These are phyloP conservation scores for Tupaia chinensis DNA, from an alignment of 2,113 vertebrate species.

Conservation along the genomic window DNA sequence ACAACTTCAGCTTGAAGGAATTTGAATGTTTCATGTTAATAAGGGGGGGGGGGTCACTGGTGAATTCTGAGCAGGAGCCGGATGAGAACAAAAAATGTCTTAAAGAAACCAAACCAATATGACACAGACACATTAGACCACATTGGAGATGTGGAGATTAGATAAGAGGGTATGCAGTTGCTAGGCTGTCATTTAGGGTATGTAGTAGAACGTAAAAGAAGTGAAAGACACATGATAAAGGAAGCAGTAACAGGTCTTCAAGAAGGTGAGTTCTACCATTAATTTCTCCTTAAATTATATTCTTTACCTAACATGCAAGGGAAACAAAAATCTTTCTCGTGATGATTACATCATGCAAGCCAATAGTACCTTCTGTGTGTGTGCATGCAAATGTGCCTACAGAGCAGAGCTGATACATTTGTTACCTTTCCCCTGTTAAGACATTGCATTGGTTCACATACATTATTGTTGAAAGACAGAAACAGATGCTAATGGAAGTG, in stretches of 20 bases:
- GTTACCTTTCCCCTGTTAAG: slow-evolving; percentile 71
- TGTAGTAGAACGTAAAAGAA: background rate
- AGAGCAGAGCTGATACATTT: slow-evolving; percentile 63
- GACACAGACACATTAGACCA: background rate
- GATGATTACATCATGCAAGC: slow-evolving; percentile 10
- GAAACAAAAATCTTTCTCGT: background rate
- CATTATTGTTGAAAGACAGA: slow-evolving; percentile 77
- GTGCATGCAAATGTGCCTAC: background rate
- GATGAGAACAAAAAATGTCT: background rate
- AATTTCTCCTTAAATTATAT: background rate
- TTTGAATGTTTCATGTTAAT: background rate
- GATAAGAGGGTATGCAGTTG: background rate
- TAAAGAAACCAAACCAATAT: background rate
- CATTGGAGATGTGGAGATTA: background rate
- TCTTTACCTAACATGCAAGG: background rate
- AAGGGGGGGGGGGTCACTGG: background rate
- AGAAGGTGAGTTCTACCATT: background rate
- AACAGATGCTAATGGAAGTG: slow-evolving; percentile 81
- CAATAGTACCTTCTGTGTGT: background rate
- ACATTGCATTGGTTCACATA: slow-evolving; percentile 68
- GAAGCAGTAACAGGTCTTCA: background rate
- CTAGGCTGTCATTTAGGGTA: background rate
- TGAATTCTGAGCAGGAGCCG: background rate
- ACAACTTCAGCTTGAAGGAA: background rate
- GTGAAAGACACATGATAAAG: background rate